Conservation (phyloP, 2,113 vertebrate species). For the Erpornis zantholeuca region DNA sequence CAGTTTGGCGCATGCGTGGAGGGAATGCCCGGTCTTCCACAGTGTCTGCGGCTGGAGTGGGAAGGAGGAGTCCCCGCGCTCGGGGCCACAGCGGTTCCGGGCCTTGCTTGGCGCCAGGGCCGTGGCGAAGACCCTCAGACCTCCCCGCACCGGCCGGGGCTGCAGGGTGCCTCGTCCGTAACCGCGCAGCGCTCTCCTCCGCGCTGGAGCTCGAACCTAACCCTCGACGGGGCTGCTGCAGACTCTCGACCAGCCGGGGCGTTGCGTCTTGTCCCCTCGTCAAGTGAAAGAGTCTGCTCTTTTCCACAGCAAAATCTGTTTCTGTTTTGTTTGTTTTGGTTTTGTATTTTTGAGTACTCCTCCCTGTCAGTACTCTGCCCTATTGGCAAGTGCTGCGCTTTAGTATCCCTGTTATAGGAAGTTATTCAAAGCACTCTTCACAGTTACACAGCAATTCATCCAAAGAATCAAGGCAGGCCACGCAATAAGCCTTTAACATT, state of each 20-base stretch:
- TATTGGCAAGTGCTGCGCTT: rapidly evolving
- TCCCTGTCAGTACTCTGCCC: rapidly evolving
- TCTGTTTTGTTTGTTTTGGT: neutral
- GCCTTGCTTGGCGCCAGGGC: too few relatives aligned
- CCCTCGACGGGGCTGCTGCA: too few relatives aligned
- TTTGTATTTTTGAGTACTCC: too few relatives aligned
- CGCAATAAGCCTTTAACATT: neutral
- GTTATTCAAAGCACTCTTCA: neutral
- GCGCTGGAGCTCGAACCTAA: too few relatives aligned
- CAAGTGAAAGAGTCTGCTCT: neutral
- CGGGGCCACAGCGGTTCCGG: rapidly evolving
- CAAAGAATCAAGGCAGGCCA: neutral
- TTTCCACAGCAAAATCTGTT: rapidly evolving
- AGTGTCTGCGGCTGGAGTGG: rapidly evolving
- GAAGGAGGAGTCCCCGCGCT: rapidly evolving
- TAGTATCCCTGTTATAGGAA: rapidly evolving
- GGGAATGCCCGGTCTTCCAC: rapidly evolving
- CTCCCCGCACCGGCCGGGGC: neutral
- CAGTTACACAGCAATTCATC: rapidly evolving
- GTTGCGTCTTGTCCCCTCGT: too few relatives aligned
- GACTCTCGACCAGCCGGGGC: rapidly evolving
- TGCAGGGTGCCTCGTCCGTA: too few relatives aligned
- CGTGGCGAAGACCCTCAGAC: neutral
- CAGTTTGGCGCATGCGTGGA: neutral
- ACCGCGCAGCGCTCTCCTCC: neutral